Base-by-base conservation (phyloP, 2,113 vertebrate genomes). In the Chauna torquata region DNA sequence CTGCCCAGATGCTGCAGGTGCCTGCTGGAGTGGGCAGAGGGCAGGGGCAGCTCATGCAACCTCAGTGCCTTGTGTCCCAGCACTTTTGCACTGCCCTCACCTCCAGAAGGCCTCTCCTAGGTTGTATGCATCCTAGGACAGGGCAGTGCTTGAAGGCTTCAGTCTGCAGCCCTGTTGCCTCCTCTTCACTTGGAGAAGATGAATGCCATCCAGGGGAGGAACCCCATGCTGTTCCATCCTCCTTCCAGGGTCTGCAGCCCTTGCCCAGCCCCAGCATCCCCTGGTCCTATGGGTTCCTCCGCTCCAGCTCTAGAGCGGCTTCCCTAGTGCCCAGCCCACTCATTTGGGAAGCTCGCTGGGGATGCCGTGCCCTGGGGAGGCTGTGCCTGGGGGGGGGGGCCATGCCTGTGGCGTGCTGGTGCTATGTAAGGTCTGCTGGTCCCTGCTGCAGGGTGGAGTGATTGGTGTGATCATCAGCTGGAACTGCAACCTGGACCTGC, bases 381-480 rank as follows among this genome's bases (percentile, higher is more conserved):
- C 70, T 16, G 36, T 32, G 36, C 27, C 30, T 13, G 11, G 22
- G 3, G 38, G 34, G 25, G 40, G 23, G 2, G 25, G 47, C 30
- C 5, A 25, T 82, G 52, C 52, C 27, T 2, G 4, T 2, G 2
- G 18, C 3, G 2, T 55, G 50, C 25, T 6, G 50, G 14, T 1
- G 6, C 42, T 45, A 38, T 13, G 40, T 4, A 3, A 36, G 22
- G 47, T 34, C 40, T 34, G 6, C 32, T 3, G 2, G 30, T 44
- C 44, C 38, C 65, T 76, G 42, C 70, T 74, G 83, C 94, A 99
- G 99, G 98, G 98, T 36, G 98, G 98, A 8, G 98, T 99, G 65
- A 98, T 99, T 2, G 99, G 99, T 1, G 98, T 99, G 81, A 98
- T 98, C 83, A 99, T 99, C 76, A 99, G 98, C 97, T 99, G 97